These are phyloP conservation scores for Halocynthia aurantium DNA, from an alignment of 23 tunicate species.

Conservation along the genomic window DNA sequence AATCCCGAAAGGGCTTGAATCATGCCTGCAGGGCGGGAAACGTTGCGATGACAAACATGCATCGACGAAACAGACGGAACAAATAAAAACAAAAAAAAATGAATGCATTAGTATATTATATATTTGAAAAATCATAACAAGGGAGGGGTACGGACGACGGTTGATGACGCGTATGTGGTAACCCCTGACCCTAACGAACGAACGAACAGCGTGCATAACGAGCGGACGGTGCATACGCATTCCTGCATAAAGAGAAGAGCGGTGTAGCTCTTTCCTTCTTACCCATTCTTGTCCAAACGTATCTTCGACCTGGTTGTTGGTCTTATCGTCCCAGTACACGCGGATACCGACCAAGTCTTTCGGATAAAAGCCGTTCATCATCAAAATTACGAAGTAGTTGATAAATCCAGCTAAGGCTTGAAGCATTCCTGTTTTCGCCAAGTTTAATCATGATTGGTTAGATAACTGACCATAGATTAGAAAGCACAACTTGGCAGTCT, in stretches of 20 bases:
- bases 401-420: conserved; percentile 99
- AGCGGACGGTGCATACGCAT: not conserved
- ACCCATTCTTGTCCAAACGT: conserved; percentile 99
- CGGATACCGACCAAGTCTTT: conserved; percentile 47
- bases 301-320: conserved; percentile 49
- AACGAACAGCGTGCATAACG: too few relatives aligned
- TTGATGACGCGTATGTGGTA: not conserved
- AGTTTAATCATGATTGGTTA: too few relatives aligned
- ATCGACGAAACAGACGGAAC: not conserved
- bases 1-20: conserved; percentile 97
- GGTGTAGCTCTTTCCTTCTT: conserved; percentile 1
- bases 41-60: too few relatives aligned
- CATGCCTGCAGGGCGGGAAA: conserved; percentile 63
- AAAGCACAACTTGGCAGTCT: too few relatives aligned
- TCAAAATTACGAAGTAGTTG: conserved; percentile 89
- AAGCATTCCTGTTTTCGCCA: conserved; percentile 64
- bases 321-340: conserved; percentile 72
- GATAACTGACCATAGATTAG: too few relatives aligned
- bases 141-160: not conserved
- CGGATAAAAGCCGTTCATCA: conserved; percentile 92
- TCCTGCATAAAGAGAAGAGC: not conserved
- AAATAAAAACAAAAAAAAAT: not conserved
- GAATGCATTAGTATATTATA: not conserved
- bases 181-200: too few relatives aligned
- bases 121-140: too few relatives aligned